Evolutionary conservation across 2,888 invertebrate species (phyloP).

Genomic region (Pinctada fucata): DNA sequence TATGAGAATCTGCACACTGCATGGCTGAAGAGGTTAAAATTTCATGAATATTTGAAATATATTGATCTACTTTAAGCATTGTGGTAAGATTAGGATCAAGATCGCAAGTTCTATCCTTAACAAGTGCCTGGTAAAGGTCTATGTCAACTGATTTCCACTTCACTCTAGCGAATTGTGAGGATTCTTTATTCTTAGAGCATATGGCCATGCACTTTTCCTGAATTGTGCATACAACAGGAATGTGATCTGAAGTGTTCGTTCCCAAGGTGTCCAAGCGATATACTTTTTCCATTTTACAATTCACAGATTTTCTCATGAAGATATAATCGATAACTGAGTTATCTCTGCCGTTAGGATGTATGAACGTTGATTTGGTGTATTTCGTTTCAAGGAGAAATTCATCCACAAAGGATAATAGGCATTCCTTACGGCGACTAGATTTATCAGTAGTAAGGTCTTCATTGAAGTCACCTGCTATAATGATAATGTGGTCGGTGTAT

Average conservation of each 20-base stretch:
- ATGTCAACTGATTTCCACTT: too few relatives aligned
- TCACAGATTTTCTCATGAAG: not conserved
- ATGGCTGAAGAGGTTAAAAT: too few relatives aligned
- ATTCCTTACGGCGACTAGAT: not conserved
- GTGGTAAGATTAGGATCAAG: too few relatives aligned
- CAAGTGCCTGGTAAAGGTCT: too few relatives aligned
- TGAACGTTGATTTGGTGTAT: not conserved
- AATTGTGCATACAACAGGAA: not conserved
- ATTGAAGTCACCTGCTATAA: not conserved
- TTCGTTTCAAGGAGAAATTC: not conserved
- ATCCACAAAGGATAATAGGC: not conserved
- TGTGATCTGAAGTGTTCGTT: not conserved
- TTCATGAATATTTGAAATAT: too few relatives aligned
- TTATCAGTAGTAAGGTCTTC: not conserved
- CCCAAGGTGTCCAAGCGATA: not conserved
- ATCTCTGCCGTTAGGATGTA: not conserved
- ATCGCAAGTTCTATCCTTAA: too few relatives aligned
- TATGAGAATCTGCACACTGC: too few relatives aligned
- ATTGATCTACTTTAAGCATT: too few relatives aligned
- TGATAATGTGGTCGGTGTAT: not conserved
- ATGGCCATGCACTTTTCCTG: too few relatives aligned
- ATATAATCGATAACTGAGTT: not conserved
- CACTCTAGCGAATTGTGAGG: too few relatives aligned
- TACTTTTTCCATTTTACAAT: not conserved
- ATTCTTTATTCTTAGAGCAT: not conserved